Base-by-base conservation (phyloP, 2,797 vertebrate genomes). In the Carduelis carduelis region DNA sequence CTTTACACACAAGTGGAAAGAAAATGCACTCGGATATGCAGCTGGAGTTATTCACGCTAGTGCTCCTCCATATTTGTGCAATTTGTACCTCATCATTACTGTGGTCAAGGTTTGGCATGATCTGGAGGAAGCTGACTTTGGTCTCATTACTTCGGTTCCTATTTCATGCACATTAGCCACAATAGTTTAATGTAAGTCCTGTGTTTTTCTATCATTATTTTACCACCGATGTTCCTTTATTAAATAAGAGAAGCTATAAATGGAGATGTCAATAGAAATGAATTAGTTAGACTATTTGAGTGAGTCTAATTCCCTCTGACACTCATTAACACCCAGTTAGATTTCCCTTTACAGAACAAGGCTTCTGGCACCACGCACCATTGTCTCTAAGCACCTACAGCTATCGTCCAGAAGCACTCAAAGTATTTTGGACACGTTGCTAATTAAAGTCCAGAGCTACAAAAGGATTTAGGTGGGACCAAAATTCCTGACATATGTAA, bases 381-480 rank as follows among this genome's bases (percentile, higher is more conserved):
- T 10, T 69, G 12, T 82, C 70, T 70, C 34, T 66, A 56, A 66
- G 52, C 74, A 70, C 80, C 74, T 92, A 19, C 10, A 88, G 70
- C 59, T 56, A 15, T 47, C 3, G 0, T 37, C 70, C 70, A 72
- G 88, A 86, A 83, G 55, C 59, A 63, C 37, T 87, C 70, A 21
- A 82, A 95, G 16, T 60, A 91, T 93, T 95, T 86, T 65, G 52
- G 64, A 71, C 50, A 41, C 7, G 28, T 57, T 93, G 23, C 65
- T 91, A 93, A 90, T 86, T 90, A 91, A 95, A 91, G 65, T n/a
- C 46, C 30, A 50, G 76, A 63, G 72, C 43, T 90, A 44, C 53
- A 15, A 39, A 57, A 88, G 50, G n/a, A 69, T 91, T 93, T 88
- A 86, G 65, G 65, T 71, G 47, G 26, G 49, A 69, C 34, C 65